A percentile compares a stretch with the other conserved stretches of the same genome.
Evolutionary conservation across 2,888 invertebrate species (phyloP).

Genomic region (Drosophila ochracea): DNA sequence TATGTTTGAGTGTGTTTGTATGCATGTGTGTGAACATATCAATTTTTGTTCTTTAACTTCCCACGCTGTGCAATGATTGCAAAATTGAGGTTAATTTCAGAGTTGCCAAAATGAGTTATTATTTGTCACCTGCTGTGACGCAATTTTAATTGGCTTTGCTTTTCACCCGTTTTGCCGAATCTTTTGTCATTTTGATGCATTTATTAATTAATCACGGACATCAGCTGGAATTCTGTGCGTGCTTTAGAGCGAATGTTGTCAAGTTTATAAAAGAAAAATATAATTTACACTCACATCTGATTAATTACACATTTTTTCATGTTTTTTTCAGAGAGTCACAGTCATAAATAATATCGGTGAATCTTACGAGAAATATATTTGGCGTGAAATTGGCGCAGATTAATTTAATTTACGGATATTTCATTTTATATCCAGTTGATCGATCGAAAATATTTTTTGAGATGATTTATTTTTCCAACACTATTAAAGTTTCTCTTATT

Average conservation of each 20-base stretch:
- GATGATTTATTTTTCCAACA: not conserved
- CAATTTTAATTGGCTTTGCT: not conserved
- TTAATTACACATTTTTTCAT: not conserved
- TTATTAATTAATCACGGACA: slow-evolving; percentile 2
- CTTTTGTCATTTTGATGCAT: not conserved
- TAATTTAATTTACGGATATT: not conserved
- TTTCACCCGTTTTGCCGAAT: not conserved
- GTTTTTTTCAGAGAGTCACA: not conserved
- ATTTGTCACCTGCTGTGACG: not conserved
- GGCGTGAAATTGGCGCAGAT: not conserved
- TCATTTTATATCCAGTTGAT: not conserved
- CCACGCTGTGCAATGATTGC: not conserved
- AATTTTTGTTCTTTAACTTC: not conserved
- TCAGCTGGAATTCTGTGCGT: not conserved
- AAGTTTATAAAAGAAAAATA: not conserved
- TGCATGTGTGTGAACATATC: not conserved
- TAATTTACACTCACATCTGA: not conserved
- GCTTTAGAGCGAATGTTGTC: not conserved
- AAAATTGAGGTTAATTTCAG: not conserved
- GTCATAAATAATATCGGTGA: not conserved
- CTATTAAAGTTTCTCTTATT: not conserved
- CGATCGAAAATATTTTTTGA: not conserved
- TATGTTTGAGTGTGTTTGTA: not conserved
- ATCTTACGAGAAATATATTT: not conserved
- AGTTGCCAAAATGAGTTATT: not conserved